Evolutionary conservation across 1,140 invertebrate genomes (phyloP).

Genomic region (Muscidifurax raptorellus): DNA sequence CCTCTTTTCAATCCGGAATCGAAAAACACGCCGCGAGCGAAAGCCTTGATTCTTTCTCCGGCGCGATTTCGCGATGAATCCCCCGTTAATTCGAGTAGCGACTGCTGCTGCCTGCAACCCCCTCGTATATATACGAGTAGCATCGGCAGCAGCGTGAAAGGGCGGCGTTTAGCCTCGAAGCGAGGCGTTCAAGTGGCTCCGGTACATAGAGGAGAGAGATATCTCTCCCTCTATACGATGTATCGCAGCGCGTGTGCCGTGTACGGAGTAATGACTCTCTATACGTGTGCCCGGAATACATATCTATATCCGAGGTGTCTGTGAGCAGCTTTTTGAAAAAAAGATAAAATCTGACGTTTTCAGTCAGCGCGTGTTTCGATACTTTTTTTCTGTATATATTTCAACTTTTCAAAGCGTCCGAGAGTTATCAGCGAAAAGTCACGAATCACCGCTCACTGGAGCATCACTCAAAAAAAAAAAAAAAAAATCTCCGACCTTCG

Average conservation of each 20-base stretch:
- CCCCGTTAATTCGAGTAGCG: conserved; percentile 54
- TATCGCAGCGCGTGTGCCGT: not conserved
- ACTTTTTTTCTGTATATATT: not conserved
- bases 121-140: not conserved
- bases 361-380: not conserved
- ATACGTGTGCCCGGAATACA: not conserved
- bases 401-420: no score
- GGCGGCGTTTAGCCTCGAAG: conserved; percentile 42
- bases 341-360: not conserved
- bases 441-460: no score
- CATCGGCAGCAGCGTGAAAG: conserved; percentile 10
- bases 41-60: conserved; percentile 3
- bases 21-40: not conserved
- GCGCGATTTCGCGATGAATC: conserved; percentile 55
- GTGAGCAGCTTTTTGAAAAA: not conserved
- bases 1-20: not conserved
- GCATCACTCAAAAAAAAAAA: no score
- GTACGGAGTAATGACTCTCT: conserved; percentile 1
- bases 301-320: not conserved
- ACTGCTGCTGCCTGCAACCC: not conserved
- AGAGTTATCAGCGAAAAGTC: no score
- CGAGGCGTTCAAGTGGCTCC: conserved; percentile 37
- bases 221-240: not conserved
- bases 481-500: no score
- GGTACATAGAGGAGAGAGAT: not conserved